These are phyloP conservation scores for Thyatira batis DNA, from an alignment of 2,888 invertebrate species.

Conservation along the genomic window DNA sequence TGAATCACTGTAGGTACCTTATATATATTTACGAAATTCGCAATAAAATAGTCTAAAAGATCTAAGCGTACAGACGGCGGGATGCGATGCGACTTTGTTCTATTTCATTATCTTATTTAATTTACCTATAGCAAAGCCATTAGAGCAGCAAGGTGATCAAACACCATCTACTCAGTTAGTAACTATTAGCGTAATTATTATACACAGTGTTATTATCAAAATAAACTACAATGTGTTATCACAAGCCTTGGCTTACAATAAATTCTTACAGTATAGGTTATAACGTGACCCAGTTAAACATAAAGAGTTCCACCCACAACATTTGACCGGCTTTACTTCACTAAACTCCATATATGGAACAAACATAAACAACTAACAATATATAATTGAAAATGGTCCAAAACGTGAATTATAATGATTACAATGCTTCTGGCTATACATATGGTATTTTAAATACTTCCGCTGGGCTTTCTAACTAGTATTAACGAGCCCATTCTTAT, in stretches of 20 bases:
- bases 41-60: no score
- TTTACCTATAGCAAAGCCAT: no score
- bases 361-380: slow-evolving; percentile 12
- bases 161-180: no score
- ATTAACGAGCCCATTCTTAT: slow-evolving; percentile 6
- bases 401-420: slow-evolving; percentile 26
- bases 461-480: slow-evolving; percentile 42
- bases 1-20: no score
- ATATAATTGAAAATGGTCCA: not conserved
- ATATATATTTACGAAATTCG: no score
- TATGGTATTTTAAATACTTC: slow-evolving; percentile 30
- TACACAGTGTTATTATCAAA: not conserved
- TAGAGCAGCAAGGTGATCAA: no score
- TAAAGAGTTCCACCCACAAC: not conserved
- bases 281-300: not conserved
- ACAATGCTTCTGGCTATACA: slow-evolving; percentile 28
- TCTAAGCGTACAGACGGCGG: no score
- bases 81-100: no score
- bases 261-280: not conserved
- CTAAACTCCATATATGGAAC: not conserved
- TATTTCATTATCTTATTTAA: no score
- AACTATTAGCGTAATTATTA: no score
- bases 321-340: not conserved
- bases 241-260: not conserved
- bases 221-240: not conserved